Evolutionary conservation across 1,140 invertebrate species (phyloP), one percentile per base, ranked within the genome.

Genomic region (Brachionus angularis): DNA sequence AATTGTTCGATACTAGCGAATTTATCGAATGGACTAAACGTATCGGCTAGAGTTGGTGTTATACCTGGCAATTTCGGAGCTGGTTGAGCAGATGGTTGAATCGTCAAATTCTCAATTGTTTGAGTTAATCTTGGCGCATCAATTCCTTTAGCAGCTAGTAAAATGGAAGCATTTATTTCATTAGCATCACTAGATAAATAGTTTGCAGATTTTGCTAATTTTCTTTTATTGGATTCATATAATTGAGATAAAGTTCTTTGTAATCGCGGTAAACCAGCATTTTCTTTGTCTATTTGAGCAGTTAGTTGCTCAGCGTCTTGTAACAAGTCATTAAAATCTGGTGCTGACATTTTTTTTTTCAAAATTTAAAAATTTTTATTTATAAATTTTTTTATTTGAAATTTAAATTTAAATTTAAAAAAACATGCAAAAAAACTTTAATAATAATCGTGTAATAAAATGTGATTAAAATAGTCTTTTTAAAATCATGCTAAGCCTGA

Each of bases 261-360:
- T 1, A 67, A 8, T 5, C 62, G 42, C 8, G 62, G 62, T 12
- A 67, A 18, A n/a, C 62, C 62, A n/a, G 31, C 23, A 34, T 67
- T 67, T 67, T 67, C 62, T 49, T 67, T 67, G 29, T 67, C 62
- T 8, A 67, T 67, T 23, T 47, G 62, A 34, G 62, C 62, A 8
- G 62, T 34, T 42, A 67, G 46, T 67, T 67, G 42, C 62, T 67
- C 62, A 12, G 62, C 62, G 29, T 67, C 62, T 5, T 33, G 62
- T 31, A 67, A 33, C 18, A 67, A 31, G 47, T 67, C 47, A 21
- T 67, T 46, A 31, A 67, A 67, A 33, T 50, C 53, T 18, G 21
- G 36, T 21, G 10, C 44, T 16, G 62, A 46, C 62, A 67, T 67
- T 47, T 47, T 42, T n/a, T 50, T 3, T 16, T 21, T 46, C n/a